Evolutionary conservation across 2,113 vertebrate species (phyloP).

Genomic region (Dromiciops gliroides): DNA sequence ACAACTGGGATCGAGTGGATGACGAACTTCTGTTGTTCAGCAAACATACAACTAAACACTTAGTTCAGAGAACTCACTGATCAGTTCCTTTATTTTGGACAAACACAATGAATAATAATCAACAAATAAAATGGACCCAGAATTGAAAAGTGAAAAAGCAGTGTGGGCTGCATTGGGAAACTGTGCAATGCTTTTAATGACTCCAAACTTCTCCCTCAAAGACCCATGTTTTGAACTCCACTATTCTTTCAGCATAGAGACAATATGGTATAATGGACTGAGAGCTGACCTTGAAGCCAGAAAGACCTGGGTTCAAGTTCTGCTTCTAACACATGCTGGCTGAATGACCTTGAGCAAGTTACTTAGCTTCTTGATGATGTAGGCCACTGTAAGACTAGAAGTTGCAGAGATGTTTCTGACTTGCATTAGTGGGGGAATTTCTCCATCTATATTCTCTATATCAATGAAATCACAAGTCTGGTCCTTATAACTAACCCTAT

Average conservation of each 20-base stretch:
- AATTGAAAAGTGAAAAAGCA: neutral
- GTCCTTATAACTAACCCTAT: neutral
- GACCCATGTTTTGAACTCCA: neutral
- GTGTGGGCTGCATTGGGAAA: neutral
- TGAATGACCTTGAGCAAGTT: neutral
- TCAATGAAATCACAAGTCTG: neutral
- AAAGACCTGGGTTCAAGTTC: neutral
- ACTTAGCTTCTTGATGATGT: neutral
- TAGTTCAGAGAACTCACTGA: neutral
- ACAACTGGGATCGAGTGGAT: neutral
- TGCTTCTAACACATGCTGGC: no score
- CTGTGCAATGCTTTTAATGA: neutral
- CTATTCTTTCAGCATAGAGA: neutral
- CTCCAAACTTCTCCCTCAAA: neutral
- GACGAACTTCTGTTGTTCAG: neutral
- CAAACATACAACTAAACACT: neutral
- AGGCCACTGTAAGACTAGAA: neutral
- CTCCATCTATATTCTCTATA: no score
- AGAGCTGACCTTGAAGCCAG: neutral
- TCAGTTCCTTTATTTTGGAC: neutral
- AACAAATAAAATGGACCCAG: neutral
- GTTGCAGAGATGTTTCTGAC: neutral
- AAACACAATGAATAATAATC: neutral
- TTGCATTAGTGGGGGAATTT: neutral
- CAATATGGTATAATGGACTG: neutral